phyloP scores from a whole-genome alignment of 2,888 invertebrate genomes.

The Habrosyne pyritoides region DNA sequence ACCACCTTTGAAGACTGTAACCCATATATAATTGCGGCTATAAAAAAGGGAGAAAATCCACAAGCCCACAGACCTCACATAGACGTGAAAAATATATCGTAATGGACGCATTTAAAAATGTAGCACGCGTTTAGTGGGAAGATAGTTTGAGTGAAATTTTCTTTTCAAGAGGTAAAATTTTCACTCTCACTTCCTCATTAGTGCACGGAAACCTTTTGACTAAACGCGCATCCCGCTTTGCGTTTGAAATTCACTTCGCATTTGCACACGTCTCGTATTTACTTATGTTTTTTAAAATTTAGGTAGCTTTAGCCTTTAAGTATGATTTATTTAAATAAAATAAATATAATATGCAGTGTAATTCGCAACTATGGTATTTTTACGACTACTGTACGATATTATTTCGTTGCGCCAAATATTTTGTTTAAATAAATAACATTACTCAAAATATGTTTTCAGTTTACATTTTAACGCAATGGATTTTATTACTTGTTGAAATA shows the following conservation, averaged over 20 bases:
- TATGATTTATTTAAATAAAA: too few species aligned
- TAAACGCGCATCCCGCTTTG: slow-evolving; percentile 57
- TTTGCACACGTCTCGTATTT: slow-evolving; percentile 43
- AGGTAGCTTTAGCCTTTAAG: background rate
- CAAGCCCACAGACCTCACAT: slow-evolving; percentile 13
- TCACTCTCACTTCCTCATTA: slow-evolving; percentile 67
- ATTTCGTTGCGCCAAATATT: background rate
- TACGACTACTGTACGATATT: background rate
- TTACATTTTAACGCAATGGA: too few species aligned
- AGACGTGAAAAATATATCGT: slow-evolving; percentile 19
- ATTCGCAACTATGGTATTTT: background rate
- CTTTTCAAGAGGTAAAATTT: slow-evolving; percentile 62
- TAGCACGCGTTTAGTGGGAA: slow-evolving; percentile 51
- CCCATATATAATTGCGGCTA: too few species aligned
- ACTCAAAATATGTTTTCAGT: background rate
- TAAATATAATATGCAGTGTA: too few species aligned
- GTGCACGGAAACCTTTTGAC: slow-evolving; percentile 57
- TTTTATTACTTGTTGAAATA: too few species aligned
- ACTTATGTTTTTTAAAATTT: slow-evolving; percentile 31
- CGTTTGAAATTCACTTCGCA: slow-evolving; percentile 44
- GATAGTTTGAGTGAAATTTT: slow-evolving; percentile 60
- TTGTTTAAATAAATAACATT: background rate
- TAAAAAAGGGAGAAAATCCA: background rate
- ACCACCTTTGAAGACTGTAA: background rate
- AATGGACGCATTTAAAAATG: slow-evolving; percentile 49